Conservation (phyloP, 2,113 vertebrate genomes). For the Urocitellus parryii region DNA sequence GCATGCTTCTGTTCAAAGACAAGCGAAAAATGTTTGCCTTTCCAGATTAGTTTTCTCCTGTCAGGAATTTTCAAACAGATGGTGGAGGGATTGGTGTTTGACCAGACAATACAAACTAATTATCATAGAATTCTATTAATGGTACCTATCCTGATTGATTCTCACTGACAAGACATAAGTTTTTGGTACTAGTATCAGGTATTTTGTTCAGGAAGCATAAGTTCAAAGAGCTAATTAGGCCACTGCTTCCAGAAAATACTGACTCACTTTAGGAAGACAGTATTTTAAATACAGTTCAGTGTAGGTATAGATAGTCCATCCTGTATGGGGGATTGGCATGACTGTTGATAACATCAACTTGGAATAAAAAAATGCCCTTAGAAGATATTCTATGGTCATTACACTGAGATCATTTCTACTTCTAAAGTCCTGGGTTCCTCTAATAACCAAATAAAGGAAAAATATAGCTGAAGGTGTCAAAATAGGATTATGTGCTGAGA, state of each 20-base stretch:
- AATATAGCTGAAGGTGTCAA: not conserved
- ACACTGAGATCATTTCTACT: constrained; percentile 1
- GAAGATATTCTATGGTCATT: constrained; percentile 22
- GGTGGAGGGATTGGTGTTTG: constrained; percentile 52
- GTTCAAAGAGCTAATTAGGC: constrained; percentile 10
- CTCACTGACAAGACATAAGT: not conserved
- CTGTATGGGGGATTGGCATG: not conserved
- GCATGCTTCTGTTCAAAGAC: not conserved
- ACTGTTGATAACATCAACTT: not conserved
- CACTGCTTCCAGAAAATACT: constrained; percentile 47
- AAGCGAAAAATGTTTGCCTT: not conserved
- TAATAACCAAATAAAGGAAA: not conserved
- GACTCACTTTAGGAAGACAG: not conserved
- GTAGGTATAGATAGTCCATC: not conserved
- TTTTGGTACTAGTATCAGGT: not conserved
- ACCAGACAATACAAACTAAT: constrained; percentile 55
- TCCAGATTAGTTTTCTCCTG: not conserved
- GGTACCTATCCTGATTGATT: constrained; percentile 26
- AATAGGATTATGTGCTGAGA: not conserved
- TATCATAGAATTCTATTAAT: constrained; percentile 44
- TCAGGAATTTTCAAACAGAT: constrained; percentile 57
- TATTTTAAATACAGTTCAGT: constrained; percentile 13
- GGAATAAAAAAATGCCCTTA: not conserved
- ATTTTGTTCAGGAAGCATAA: not conserved
- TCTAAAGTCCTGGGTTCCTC: not conserved